Conservation (phyloP, 1,140 invertebrate species). For the Drosophila sulfurigaster region DNA sequence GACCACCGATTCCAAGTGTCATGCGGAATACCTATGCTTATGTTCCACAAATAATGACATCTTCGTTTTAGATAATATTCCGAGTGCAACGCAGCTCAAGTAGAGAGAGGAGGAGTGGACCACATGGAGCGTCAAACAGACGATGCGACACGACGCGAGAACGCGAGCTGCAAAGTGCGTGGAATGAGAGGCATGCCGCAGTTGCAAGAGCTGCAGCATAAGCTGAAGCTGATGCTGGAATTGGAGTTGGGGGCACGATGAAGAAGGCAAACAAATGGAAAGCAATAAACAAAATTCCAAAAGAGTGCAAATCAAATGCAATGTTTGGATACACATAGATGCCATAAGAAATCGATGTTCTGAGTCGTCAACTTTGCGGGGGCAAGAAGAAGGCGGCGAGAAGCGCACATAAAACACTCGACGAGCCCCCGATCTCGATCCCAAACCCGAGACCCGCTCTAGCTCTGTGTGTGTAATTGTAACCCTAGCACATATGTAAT, state of each 20-base stretch:
- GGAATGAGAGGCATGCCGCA: conserved; percentile 30
- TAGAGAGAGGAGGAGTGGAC: conserved; percentile 33
- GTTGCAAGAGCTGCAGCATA: conserved; percentile 7
- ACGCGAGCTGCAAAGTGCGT: conserved; percentile 18
- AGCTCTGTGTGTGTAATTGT: conserved; percentile 43
- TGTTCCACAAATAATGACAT: conserved; percentile 12
- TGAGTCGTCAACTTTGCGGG: conserved; percentile 57
- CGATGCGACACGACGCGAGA: not conserved
- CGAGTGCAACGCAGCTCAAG: conserved; percentile 27
- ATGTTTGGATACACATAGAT: conserved; percentile 33
- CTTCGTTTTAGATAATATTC: conserved; percentile 12
- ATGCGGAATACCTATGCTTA: conserved; percentile 6
- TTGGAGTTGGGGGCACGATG: not conserved
- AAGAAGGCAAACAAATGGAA: conserved; percentile 39
- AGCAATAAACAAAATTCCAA: conserved; percentile 50
- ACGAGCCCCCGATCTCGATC: conserved; percentile 28
- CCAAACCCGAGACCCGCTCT: not conserved
- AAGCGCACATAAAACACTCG: conserved; percentile 55
- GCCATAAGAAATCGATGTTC: conserved; percentile 35
- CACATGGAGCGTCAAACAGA: conserved; percentile 57
- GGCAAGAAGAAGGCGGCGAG: conserved; percentile 54
- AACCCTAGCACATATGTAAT: conserved; percentile 76
- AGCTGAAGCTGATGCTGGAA: conserved; percentile 4
- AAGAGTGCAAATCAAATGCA: conserved; percentile 48
- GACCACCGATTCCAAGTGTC: not conserved